A percentile compares a stretch with the other conserved stretches of the same genome.
Conservation (phyloP, 2,888 invertebrate genomes). For the Chloroclysta siterata region DNA sequence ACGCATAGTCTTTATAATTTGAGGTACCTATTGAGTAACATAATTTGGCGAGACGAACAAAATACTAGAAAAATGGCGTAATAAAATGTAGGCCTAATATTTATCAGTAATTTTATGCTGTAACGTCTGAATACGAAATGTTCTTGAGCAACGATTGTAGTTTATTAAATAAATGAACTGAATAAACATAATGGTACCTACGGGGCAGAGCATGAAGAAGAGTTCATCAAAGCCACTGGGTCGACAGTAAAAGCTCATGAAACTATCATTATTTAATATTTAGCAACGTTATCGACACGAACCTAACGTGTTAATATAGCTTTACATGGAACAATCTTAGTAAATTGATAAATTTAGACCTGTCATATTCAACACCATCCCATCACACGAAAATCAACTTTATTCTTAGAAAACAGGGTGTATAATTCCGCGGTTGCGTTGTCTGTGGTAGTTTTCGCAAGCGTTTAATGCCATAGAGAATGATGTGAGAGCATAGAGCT, state of each 20-base stretch:
- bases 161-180: too few relatives aligned
- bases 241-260: constrained; percentile 51
- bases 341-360: constrained; percentile 78
- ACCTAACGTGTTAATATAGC: constrained; percentile 76
- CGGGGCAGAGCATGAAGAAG: constrained; percentile 17
- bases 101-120: too few relatives aligned
- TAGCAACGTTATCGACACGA: constrained; percentile 64
- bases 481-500: constrained; percentile 80
- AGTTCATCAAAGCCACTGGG: constrained; percentile 46
- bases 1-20: too few relatives aligned
- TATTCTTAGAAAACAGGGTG: constrained; percentile 41
- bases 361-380: constrained; percentile 62
- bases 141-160: too few relatives aligned
- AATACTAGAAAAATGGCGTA: too few relatives aligned
- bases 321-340: constrained; percentile 73
- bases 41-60: too few relatives aligned
- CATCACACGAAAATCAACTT: constrained; percentile 42
- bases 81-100: too few relatives aligned
- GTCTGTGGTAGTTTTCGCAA: constrained; percentile 61
- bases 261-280: constrained; percentile 73
- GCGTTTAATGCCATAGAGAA: constrained; percentile 73
- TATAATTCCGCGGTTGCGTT: constrained; percentile 43
- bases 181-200: background rate
- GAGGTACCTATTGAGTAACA: too few relatives aligned
- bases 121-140: too few relatives aligned